Conservation (phyloP, 2,113 vertebrate genomes). For the Calyptomena viridis region DNA sequence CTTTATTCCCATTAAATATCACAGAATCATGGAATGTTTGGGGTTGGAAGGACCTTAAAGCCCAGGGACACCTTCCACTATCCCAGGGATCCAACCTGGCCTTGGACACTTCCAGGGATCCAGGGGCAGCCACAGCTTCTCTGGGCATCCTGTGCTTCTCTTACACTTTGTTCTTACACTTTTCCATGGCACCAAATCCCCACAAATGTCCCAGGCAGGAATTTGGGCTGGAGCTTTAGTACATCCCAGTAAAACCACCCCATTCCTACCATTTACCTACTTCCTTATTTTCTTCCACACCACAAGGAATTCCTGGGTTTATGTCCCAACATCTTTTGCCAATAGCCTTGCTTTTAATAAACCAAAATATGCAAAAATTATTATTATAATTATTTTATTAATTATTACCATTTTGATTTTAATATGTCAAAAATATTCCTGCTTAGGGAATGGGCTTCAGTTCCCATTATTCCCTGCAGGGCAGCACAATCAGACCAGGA, state of each 20-base stretch:
- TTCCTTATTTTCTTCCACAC: background rate
- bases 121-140: background rate
- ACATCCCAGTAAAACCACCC: background rate
- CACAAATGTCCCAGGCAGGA: background rate
- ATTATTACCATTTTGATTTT: background rate
- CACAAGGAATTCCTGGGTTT: accelerated
- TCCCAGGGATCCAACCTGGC: background rate
- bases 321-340: background rate
- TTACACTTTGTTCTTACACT: accelerated
- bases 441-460: background rate
- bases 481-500: background rate
- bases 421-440: background rate
- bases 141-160: background rate
- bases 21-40: background rate
- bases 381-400: background rate
- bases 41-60: background rate
- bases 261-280: accelerated
- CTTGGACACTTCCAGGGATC: background rate
- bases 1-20: background rate
- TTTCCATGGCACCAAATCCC: background rate
- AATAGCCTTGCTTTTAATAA: background rate
- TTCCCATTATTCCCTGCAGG: accelerated
- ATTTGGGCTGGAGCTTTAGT: background rate
- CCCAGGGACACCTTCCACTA: background rate
- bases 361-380: background rate